phyloP scores from a whole-genome alignment of 2,888 invertebrate species.

The Lycophotia porphyrea region DNA sequence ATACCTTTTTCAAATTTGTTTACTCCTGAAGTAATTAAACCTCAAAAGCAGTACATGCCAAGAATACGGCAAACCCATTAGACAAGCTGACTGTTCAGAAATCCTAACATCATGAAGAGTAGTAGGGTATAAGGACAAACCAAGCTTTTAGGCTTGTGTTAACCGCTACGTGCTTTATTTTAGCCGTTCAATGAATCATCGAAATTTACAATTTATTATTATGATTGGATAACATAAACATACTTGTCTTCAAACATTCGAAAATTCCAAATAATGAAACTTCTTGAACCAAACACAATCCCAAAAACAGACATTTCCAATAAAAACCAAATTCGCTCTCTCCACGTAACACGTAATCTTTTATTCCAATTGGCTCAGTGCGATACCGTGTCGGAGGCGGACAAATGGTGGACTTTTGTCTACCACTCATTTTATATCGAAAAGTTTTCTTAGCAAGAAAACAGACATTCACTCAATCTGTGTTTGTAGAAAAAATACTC shows the following conservation, averaged over 20 bases:
- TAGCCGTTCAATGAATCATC: neutral
- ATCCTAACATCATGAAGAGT: too few relatives aligned
- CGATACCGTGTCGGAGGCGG: slow-evolving; percentile 31
- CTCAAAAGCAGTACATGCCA: neutral
- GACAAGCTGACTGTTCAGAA: too few relatives aligned
- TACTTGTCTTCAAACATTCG: neutral
- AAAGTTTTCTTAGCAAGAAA: slow-evolving; percentile 43
- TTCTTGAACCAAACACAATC: neutral
- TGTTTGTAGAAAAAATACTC: slow-evolving; percentile 1
- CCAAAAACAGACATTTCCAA: slow-evolving; percentile 17
- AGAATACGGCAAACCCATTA: too few relatives aligned
- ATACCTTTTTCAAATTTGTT: neutral
- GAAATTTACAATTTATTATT: neutral
- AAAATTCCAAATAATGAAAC: neutral
- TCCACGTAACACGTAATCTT: slow-evolving; percentile 44
- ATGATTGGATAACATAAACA: neutral
- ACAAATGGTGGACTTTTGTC: slow-evolving; percentile 38
- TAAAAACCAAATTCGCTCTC: slow-evolving; percentile 16
- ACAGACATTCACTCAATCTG: slow-evolving; percentile 36
- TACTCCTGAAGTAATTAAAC: neutral
- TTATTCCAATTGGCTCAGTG: slow-evolving; percentile 45
- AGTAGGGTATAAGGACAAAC: too few relatives aligned
- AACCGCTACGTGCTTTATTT: neutral
- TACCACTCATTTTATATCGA: slow-evolving; percentile 49
- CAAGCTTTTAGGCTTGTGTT: too few relatives aligned